Conservation (phyloP, 2,113 vertebrate species). For the Alligator sinensis region DNA sequence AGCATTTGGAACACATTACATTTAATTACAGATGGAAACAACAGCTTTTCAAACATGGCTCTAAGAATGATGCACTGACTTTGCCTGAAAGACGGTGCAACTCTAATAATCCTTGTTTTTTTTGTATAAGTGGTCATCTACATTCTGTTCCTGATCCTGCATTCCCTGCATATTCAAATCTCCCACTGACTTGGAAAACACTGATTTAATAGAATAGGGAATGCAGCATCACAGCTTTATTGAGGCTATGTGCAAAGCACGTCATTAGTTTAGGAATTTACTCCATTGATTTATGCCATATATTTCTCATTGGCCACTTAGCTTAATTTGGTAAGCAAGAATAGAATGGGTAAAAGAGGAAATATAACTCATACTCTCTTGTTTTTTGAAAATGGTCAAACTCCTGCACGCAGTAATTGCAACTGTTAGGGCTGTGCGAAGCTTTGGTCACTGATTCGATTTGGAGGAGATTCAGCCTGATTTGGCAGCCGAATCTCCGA, state of each 20-base stretch:
- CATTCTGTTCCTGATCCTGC: neutral
- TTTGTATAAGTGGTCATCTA: neutral
- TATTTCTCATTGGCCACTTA: fast-evolving
- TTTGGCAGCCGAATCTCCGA: no score
- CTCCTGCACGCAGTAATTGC: fast-evolving
- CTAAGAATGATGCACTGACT: neutral
- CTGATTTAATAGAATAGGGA: neutral
- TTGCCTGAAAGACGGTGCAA: fast-evolving
- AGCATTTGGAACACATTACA: neutral
- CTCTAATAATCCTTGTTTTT: neutral
- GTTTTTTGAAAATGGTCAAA: fast-evolving
- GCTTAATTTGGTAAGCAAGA: fast-evolving
- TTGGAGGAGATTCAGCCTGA: no score
- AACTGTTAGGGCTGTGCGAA: neutral
- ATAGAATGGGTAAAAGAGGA: fast-evolving
- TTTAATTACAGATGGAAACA: neutral
- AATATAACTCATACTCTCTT: neutral
- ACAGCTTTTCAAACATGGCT: neutral
- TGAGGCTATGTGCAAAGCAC: neutral
- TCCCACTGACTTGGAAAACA: neutral
- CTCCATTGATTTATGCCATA: neutral
- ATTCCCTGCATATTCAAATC: conserved; percentile 1
- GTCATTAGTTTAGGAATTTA: neutral
- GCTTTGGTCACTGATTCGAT: no score
- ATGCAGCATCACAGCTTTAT: neutral